A percentile compares a stretch with the other conserved stretches of the same genome.
These are phyloP conservation scores for Drosophila serrata DNA, from an alignment of 1,140 invertebrate genomes.

Conservation along the genomic window DNA sequence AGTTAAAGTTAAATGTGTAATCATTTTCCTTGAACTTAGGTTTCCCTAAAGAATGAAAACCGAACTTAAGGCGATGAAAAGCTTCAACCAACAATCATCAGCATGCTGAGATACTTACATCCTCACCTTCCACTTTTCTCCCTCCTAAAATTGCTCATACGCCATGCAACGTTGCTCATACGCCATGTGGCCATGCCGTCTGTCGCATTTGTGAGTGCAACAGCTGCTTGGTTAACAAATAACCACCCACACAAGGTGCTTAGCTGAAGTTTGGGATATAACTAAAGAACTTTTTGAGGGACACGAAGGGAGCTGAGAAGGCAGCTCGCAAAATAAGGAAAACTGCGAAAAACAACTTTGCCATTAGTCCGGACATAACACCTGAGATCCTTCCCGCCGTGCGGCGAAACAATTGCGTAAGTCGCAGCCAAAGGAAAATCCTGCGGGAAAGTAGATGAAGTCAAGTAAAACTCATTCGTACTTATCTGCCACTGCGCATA, in stretches of 20 bases:
- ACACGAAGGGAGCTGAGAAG: slow-evolving; percentile 7
- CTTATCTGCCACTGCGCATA: slow-evolving; percentile 7
- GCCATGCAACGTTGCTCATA: slow-evolving; percentile 21
- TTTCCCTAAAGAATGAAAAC: slow-evolving; percentile 5
- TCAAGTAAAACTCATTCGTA: not conserved
- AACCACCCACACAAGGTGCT: slow-evolving; percentile 23
- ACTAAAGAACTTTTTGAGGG: slow-evolving; percentile 29
- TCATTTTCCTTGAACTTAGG: not conserved
- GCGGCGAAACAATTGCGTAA: slow-evolving; percentile 13
- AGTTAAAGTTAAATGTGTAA: slow-evolving; percentile 65
- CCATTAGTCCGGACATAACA: slow-evolving; percentile 44
- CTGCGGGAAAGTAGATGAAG: slow-evolving; percentile 25
- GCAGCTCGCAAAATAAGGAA: slow-evolving; percentile 2
- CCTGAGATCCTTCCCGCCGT: slow-evolving; percentile 29
- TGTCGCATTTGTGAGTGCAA: slow-evolving; percentile 35
- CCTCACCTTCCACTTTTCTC: not conserved
- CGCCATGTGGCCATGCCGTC: slow-evolving; percentile 6
- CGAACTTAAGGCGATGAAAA: not conserved
- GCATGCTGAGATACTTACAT: not conserved
- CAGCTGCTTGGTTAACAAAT: slow-evolving; percentile 34
- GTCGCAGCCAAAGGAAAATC: slow-evolving; percentile 25
- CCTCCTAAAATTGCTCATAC: not conserved
- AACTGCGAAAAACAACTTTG: slow-evolving; percentile 40
- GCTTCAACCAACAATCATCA: not conserved
- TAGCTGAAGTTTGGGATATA: slow-evolving; percentile 1